These are phyloP conservation scores for Apodemus sylvaticus DNA, from an alignment of 2,113 vertebrate genomes.

Conservation along the genomic window DNA sequence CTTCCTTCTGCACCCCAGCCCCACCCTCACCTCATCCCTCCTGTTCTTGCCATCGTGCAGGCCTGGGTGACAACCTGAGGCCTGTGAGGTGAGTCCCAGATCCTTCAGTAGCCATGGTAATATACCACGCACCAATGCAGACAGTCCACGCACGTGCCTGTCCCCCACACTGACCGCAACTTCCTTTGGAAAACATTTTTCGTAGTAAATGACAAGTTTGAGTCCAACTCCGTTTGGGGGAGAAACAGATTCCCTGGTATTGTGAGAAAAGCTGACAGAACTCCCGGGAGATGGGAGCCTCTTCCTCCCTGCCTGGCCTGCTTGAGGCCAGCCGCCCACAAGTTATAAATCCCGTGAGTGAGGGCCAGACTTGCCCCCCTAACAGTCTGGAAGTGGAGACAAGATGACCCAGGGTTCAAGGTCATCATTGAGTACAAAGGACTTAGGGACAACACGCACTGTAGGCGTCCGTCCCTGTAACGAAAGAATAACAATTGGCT, in stretches of 20 bases:
- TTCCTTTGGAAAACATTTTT: not conserved
- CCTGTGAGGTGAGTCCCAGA: not conserved
- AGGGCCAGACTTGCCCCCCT: too few species aligned
- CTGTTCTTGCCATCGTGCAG: not conserved
- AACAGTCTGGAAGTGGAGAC: not conserved
- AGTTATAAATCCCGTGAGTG: not conserved
- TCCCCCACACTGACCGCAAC: not conserved
- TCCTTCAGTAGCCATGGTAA: not conserved
- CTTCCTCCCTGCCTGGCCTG: not conserved
- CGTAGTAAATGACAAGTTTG: not conserved
- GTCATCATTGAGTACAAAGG: too few species aligned
- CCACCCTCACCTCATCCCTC: not conserved
- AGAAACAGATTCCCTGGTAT: not conserved
- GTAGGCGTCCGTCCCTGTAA: too few species aligned
- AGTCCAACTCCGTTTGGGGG: not conserved
- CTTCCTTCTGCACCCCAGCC: not conserved
- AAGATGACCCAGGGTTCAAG: too few species aligned
- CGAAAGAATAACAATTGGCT: not conserved
- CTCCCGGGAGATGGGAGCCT: too few species aligned
- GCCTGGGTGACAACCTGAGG: not conserved
- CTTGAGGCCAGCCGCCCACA: not conserved
- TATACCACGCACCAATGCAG: accelerated
- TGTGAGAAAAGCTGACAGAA: not conserved
- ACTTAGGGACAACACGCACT: not conserved
- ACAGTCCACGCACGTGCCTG: accelerated